Conservation (phyloP, 1,140 invertebrate genomes). For the Macrobrachium rosenbergii region DNA sequence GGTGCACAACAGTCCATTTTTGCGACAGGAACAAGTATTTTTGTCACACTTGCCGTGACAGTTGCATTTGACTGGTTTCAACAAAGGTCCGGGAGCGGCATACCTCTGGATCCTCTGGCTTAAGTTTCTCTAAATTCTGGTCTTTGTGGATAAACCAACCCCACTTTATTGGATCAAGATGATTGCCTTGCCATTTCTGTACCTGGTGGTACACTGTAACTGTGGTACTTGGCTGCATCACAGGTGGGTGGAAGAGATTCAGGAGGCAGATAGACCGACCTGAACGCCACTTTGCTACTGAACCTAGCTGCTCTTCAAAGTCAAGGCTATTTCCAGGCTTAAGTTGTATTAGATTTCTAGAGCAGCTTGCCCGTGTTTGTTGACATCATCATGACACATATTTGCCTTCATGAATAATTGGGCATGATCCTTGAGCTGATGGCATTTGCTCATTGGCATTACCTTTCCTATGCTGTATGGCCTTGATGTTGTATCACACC, state of each 20-base stretch:
- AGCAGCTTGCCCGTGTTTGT: neutral
- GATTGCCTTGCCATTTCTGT: neutral
- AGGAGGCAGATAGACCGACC: too few species aligned
- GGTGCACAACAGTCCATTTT: constrained; percentile 12
- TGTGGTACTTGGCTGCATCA: too few species aligned
- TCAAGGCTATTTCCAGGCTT: constrained; percentile 23
- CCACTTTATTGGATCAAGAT: neutral
- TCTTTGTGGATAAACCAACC: neutral
- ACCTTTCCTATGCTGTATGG: constrained; percentile 17
- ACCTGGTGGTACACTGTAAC: neutral
- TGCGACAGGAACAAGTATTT: neutral
- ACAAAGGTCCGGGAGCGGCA: neutral
- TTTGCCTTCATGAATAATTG: neutral
- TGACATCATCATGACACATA: neutral
- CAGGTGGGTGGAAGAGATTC: too few species aligned
- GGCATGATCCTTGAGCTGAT: constrained; percentile 18
- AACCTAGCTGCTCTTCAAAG: constrained; percentile 17
- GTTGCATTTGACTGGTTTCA: neutral
- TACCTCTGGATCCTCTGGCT: too few species aligned
- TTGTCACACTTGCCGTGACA: constrained; percentile 3
- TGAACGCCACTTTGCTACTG: too few species aligned
- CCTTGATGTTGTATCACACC: too few species aligned
- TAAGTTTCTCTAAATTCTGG: neutral
- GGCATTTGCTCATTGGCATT: neutral
- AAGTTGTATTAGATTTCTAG: neutral